Evolutionary conservation across 2,888 invertebrate genomes (phyloP).

Genomic region (Perizoma flavofasciatum): DNA sequence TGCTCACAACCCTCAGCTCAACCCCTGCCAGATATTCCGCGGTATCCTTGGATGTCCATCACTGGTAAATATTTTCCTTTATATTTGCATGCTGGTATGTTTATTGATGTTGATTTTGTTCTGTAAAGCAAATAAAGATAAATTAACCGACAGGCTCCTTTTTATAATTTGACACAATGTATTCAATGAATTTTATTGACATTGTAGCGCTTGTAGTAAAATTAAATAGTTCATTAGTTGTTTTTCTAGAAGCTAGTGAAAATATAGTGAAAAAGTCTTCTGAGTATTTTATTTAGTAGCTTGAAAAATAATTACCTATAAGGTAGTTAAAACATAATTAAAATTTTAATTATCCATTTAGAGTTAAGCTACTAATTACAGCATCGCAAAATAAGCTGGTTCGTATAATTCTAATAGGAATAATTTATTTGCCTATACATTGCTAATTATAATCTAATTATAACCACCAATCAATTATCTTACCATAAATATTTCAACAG

Average conservation of each 20-base stretch:
- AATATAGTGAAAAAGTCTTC: no score
- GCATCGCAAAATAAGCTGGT: conserved; percentile 4
- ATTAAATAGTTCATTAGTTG: no score
- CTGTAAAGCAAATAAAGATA: conserved; percentile 37
- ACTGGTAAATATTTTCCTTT: conserved; percentile 89
- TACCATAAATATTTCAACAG: conserved; percentile 51
- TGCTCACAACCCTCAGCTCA: conserved; percentile 93
- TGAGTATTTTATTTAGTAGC: no score
- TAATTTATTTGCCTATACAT: conserved; percentile 38
- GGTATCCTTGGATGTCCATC: conserved; percentile 98
- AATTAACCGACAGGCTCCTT: conserved; percentile 19
- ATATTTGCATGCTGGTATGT: conserved; percentile 61
- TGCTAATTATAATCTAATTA: conserved; percentile 39
- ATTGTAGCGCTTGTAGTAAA: no score
- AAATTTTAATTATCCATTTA: not conserved
- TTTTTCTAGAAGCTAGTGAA: no score
- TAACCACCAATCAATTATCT: conserved; percentile 38
- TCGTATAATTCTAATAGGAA: conserved; percentile 46
- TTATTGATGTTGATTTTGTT: conserved; percentile 35
- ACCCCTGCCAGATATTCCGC: conserved; percentile 95
- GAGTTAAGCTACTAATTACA: not conserved
- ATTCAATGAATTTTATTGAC: no score
- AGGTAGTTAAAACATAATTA: conserved; percentile 1
- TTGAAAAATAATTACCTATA: not conserved
- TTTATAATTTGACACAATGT: not conserved